phyloP scores from a whole-genome alignment of 30 jellyfish, hydroid and myxozoan species.

The Hydractinia symbiolongicarpus region DNA sequence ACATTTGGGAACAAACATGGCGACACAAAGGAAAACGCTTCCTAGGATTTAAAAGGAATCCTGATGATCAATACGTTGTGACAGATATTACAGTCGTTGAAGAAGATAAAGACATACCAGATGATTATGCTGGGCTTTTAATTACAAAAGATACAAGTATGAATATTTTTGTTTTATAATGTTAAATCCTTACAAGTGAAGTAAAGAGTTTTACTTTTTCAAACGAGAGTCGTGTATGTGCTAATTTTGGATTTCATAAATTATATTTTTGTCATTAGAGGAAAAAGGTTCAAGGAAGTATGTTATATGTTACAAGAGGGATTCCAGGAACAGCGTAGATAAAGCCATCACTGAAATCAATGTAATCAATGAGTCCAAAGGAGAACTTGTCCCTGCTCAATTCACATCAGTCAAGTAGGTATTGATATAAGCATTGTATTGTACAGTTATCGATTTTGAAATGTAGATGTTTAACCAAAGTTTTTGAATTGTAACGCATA shows the following conservation, averaged over 20 bases:
- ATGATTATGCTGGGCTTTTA: slow-evolving; percentile 60
- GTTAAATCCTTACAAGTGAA: background rate
- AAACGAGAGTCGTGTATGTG: background rate
- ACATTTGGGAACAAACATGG: slow-evolving; percentile 86
- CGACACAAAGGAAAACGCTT: slow-evolving; percentile 75
- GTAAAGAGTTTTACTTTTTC: background rate
- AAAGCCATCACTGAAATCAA: slow-evolving; percentile 72
- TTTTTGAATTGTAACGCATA: no score
- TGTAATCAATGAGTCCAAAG: slow-evolving; percentile 53
- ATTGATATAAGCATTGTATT: background rate
- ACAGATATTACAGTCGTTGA: slow-evolving; percentile 62
- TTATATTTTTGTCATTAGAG: slow-evolving; percentile 26
- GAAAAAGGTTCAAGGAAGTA: slow-evolving; percentile 76
- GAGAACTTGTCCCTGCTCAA: slow-evolving; percentile 63
- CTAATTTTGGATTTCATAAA: background rate
- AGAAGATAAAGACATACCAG: slow-evolving; percentile 84
- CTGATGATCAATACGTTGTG: slow-evolving; percentile 49
- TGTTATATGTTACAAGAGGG: slow-evolving; percentile 52
- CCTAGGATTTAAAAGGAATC: slow-evolving; percentile 56
- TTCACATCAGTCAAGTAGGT: slow-evolving; percentile 64
- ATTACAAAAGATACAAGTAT: slow-evolving; percentile 78
- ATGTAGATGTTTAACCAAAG: no score
- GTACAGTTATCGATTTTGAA: no score
- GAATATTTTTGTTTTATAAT: background rate
- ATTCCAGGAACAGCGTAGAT: slow-evolving; percentile 29